Base-by-base conservation (phyloP, 2,113 vertebrate genomes). In the Forbesichthys agassizii region DNA sequence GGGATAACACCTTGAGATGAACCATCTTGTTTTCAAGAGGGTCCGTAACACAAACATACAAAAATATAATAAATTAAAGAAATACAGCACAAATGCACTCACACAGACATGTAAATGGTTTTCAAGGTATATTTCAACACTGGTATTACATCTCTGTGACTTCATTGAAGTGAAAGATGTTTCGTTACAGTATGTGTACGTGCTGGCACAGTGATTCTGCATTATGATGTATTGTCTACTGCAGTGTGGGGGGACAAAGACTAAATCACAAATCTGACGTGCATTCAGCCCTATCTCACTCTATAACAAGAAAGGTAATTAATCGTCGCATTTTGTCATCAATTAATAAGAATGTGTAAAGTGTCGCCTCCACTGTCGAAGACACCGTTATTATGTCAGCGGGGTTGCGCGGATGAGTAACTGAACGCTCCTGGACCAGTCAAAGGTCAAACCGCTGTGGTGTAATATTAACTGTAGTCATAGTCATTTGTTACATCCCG, bases 401-500 rank as follows among this genome's bases (percentile, higher is more conserved):
- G 56, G 56, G 76, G 65, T 61, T n/a, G 33, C 27, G 36, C 66
- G 71, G 63, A 68, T 8, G 74, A 87, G 81, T 53, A 67, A 65
- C 65, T 9, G 33, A 63, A 33, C 69, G 47, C 85, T 76, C 80
- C 81, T 71, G 86, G 79, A 86, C 68, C 0, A 73, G 88, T 86
- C 86, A 85, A 61, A 75, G 88, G 84, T 86, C 83, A 83, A 81
- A 65, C 71, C 68, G 73, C 81, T 68, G 81, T 63, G 42, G 73
- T 61, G 1, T 57, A 68, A 63, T 62, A 75, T 58, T 13, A 84
- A 67, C 80, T 1, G 51, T 36, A 61, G 79, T 68, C 82, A 72
- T 72, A 73, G 88, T 87, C 75, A 90, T 90, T 90, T 81, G 87
- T 89, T 80, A 73, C 77, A 69, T 61, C 60, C 55, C 74, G 75